Conservation (phyloP, 2,888 invertebrate genomes). For the Cyaniris semiargus region DNA sequence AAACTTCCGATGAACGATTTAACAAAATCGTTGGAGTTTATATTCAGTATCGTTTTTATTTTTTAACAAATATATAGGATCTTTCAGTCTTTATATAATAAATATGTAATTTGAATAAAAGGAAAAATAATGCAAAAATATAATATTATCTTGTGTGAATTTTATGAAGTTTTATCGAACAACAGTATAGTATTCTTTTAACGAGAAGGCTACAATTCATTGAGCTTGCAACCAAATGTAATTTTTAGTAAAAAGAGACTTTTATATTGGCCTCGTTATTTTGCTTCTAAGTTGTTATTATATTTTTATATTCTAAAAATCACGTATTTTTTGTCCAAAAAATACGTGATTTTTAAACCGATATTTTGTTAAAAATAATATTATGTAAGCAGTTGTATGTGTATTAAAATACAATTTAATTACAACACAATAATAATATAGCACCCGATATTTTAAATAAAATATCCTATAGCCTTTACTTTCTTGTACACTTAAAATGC, state of each 20-base stretch:
- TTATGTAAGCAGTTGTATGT: too few species aligned
- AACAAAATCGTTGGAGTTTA: background rate
- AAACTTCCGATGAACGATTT: conserved; percentile 12
- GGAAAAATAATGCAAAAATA: too few species aligned
- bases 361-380: too few species aligned
- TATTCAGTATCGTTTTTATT: background rate
- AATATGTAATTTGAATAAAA: too few species aligned
- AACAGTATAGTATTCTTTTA: background rate
- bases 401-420: too few species aligned
- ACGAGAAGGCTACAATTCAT: background rate
- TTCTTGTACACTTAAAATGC: too few species aligned
- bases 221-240: background rate
- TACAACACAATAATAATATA: too few species aligned
- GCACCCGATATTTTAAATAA: too few species aligned
- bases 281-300: background rate
- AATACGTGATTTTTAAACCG: too few species aligned
- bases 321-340: too few species aligned
- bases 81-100: background rate
- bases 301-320: background rate
- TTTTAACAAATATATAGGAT: background rate
- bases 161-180: background rate
- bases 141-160: background rate
- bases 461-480: too few species aligned
- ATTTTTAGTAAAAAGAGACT: background rate
- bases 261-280: background rate